Evolutionary conservation across 2,113 vertebrate genomes (phyloP), one percentile per base, ranked within the genome.

Genomic region (Lepus americanus): DNA sequence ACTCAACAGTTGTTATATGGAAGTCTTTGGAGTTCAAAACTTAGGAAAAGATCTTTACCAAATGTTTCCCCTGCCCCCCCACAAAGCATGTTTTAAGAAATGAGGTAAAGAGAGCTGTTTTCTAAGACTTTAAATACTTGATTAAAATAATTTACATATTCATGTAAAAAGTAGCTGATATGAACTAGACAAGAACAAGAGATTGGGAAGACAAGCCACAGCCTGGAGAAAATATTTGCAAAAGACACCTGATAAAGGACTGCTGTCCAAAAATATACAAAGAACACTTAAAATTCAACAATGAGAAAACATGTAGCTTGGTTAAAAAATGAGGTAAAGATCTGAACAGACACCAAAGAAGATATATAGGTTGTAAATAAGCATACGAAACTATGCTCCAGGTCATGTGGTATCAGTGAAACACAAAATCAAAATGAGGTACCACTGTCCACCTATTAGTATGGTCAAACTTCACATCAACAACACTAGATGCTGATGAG

Each of bases 1-100:
- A 95, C 95, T 94, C 95, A 96, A 70, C 94, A 97, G 79, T 67
- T 87, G 91, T 85, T 63, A 80, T 12, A 27, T 59, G 87, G 89
- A 93, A 63, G 77, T 74, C 73, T 96, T 89, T 94, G 95, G 85
- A 27, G 36, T 33, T 80, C 82, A 44, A 55, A 85, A 79, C 22
- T n/a, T 94, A 94, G 88, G 94, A 72, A 79, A 80, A 61, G 6
- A 33, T 70, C 17, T 91, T 74, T 36, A 55, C 6, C 49, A 96
- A 96, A 96, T 5, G 27, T 27, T 61, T 20, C 59, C 17, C 14
- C 9, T 13, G 10, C 23, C 23, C 77, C 23, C 49, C 31, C 76
- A 78, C 51, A 59, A 17, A 55, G 9, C 20, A 49, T 11, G 13
- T 33, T 80, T 86, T 59, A 86, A 87, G 53, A 78, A 23, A 81